Evolutionary conservation across 2,888 invertebrate genomes (phyloP).

Genomic region (Disparrhopalites patrizii): DNA sequence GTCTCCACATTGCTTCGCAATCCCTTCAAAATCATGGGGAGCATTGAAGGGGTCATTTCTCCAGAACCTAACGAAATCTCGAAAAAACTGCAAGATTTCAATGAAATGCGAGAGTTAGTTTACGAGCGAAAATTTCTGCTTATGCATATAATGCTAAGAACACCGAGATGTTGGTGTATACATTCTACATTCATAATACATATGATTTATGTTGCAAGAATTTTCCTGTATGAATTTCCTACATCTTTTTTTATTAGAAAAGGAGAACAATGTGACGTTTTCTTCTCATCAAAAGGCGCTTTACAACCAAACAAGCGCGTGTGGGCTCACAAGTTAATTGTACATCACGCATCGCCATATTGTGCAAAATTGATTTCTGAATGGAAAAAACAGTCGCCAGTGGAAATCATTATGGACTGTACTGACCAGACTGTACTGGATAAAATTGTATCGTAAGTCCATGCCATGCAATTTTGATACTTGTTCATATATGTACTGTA

Average conservation of each 20-base stretch:
- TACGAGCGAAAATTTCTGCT: no score
- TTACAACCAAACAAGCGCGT: background rate
- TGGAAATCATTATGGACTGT: background rate
- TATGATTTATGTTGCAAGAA: no score
- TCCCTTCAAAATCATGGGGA: no score
- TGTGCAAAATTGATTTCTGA: background rate
- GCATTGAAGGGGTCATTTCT: no score
- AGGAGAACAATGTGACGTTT: background rate
- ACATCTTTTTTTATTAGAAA: background rate
- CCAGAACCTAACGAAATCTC: background rate
- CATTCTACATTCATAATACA: no score
- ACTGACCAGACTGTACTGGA: background rate
- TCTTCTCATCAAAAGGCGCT: background rate
- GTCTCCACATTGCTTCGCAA: no score
- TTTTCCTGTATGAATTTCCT: background rate
- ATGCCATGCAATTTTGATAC: no score
- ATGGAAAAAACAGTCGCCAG: background rate
- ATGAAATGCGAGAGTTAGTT: background rate
- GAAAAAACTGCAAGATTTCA: background rate
- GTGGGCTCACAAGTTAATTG: background rate
- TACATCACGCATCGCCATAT: background rate
- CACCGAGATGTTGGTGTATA: no score
- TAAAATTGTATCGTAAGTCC: background rate
- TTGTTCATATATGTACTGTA: no score
- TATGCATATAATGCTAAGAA: no score